These are phyloP conservation scores for Nycticebus coucang DNA, from an alignment of 2,113 vertebrate genomes.

Conservation along the genomic window DNA sequence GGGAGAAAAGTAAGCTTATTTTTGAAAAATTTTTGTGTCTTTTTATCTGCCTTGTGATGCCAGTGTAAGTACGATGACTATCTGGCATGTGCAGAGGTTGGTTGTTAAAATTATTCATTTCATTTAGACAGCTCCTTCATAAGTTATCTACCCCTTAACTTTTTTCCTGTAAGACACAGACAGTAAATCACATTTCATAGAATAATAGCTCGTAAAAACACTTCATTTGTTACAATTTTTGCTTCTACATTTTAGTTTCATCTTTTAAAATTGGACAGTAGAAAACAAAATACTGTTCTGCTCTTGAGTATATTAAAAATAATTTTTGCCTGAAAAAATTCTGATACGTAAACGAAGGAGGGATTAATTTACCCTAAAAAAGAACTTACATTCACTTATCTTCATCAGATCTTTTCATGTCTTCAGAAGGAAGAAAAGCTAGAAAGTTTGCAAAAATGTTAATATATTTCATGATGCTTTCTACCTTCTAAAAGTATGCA, in stretches of 20 bases:
- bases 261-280: background rate
- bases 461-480: background rate
- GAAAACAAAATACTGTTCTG: background rate
- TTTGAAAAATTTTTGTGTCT: background rate
- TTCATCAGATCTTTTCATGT: background rate
- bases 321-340: conserved; percentile 19
- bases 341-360: background rate
- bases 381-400: background rate
- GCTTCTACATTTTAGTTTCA: background rate
- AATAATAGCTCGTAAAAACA: background rate
- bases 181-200: background rate
- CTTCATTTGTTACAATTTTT: background rate
- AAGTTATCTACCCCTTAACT: background rate
- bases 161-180: background rate
- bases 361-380: background rate
- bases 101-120: background rate
- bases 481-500: background rate
- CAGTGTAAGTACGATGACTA: background rate
- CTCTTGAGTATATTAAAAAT: background rate
- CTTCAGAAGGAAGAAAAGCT: background rate
- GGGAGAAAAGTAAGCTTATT: background rate
- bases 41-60: background rate
- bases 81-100: background rate
- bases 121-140: background rate
- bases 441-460: background rate